Percentiles rank a stretch among this genome's conserved stretches.
Evolutionary conservation across 2,797 vertebrate species (phyloP).

Genomic region (Melanotaenia nigrans): DNA sequence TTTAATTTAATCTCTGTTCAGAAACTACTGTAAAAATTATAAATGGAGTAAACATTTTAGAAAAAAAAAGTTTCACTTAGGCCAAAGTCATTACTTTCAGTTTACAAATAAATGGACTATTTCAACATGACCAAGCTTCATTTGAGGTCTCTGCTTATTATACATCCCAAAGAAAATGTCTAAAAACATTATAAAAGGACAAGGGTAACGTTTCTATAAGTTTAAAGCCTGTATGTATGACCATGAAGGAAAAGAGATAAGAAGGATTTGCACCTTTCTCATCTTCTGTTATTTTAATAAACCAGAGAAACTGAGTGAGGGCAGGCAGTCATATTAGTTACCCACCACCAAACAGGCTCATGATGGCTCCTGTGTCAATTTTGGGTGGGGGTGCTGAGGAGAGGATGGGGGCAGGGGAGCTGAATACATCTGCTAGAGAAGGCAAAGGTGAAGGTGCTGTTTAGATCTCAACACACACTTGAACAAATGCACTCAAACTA

Average conservation of each 20-base stretch:
- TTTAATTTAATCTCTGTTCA: neutral
- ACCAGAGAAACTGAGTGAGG: slow-evolving; percentile 25
- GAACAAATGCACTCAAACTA: slow-evolving; percentile 23
- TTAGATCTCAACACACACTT: slow-evolving; percentile 44
- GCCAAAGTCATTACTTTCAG: neutral
- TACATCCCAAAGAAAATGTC: neutral
- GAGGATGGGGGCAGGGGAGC: slow-evolving; percentile 86
- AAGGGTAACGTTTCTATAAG: neutral
- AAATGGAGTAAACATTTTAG: neutral
- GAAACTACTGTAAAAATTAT: neutral
- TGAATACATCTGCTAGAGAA: slow-evolving; percentile 90
- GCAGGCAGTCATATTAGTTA: slow-evolving; percentile 74
- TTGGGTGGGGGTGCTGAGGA: slow-evolving; percentile 89
- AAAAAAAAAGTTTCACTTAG: neutral
- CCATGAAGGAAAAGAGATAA: neutral
- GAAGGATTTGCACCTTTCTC: slow-evolving; percentile 13
- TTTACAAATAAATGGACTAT: slow-evolving; percentile 12
- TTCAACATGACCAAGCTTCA: neutral
- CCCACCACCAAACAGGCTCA: slow-evolving; percentile 98
- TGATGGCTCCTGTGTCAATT: slow-evolving; percentile 90
- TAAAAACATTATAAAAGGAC: neutral
- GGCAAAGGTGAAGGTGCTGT: slow-evolving; percentile 65
- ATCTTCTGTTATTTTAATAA: slow-evolving; percentile 25
- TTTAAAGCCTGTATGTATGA: neutral
- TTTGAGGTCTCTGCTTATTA: neutral